Conservation (phyloP, 2,113 vertebrate genomes). For the Apteryx owenii region DNA sequence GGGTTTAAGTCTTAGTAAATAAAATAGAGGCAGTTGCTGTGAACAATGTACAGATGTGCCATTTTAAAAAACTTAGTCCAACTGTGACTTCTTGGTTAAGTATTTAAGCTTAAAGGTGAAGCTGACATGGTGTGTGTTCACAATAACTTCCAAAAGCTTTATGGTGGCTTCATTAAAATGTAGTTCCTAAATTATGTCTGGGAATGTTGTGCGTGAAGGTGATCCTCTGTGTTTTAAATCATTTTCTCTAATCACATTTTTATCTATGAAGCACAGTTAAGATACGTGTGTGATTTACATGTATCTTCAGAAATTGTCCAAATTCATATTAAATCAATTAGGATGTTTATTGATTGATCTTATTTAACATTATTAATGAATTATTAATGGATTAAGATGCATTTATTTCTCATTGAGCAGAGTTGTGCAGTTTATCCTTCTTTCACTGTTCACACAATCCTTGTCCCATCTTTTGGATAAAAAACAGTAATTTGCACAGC, state of each 20-base stretch:
- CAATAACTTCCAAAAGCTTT: background rate
- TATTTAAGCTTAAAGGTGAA: background rate
- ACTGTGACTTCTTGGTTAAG: background rate
- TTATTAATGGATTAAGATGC: background rate
- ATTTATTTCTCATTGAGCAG: background rate
- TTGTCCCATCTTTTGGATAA: background rate
- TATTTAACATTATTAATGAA: background rate
- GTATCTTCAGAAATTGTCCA: background rate
- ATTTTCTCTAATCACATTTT: background rate
- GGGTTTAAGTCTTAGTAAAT: fast-evolving
- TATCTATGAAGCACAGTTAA: background rate
- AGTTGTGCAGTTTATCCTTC: background rate
- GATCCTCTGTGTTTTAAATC: background rate
- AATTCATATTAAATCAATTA: background rate
- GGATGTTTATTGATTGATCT: background rate
- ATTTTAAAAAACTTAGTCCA: background rate
- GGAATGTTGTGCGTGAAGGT: background rate
- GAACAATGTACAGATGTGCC: background rate
- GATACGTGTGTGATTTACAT: fast-evolving
- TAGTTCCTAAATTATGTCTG: background rate
- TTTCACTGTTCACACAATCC: background rate
- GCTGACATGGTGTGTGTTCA: fast-evolving
- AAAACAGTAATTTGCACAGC: background rate
- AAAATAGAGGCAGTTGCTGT: background rate
- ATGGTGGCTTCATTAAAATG: background rate